Base-by-base conservation (phyloP, 1,140 invertebrate genomes). In the Drosophila hydei region DNA sequence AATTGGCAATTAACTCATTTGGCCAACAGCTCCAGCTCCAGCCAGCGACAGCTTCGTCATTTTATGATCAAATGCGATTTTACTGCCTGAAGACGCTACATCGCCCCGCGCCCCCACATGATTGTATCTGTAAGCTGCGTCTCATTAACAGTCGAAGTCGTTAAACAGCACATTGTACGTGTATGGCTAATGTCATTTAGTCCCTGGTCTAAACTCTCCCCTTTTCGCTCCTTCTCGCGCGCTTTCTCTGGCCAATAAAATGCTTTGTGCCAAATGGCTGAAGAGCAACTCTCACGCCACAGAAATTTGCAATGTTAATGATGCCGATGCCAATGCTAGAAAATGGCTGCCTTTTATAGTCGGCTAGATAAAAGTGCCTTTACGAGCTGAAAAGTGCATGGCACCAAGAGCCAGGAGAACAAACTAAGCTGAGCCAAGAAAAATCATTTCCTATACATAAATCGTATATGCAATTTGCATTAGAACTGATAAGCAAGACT, bases 1-100 rank as follows among this genome's bases (percentile, higher is more conserved):
- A 87, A 85, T 81, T 77, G 74, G 62, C 81, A 85, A 85, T 85
- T 85, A 85, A 85, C 77, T 85, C 81, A 85, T 81, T 85, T 77
- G 63, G 77, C 59, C 50, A 61, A 9, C 48, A 47, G 18, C 33
- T 45, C 60, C 30, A 33, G n/a, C n/a, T n/a, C n/a, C n/a, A 43
- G 5, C 16, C 19, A 54, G 42, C 18, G 52, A 25, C 61, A 64
- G 51, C 51, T 14, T 23, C 62, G 54, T 23, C 47, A 61, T 87
- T 85, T 85, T 87, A 81, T 85, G 45, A 60, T 59, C 60, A 52
- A 85, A 87, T 78, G 74, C 40, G 38, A 81, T 88, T 87, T 87
- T 81, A 87, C 72, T 87, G 75, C 63, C 38, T 33, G 30, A 33
- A 33, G 30, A 16, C 1, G 16, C 30, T 12, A 23, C 21, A 36